Conservation (phyloP, 2,797 vertebrate species). For the Coreius guichenoti region DNA sequence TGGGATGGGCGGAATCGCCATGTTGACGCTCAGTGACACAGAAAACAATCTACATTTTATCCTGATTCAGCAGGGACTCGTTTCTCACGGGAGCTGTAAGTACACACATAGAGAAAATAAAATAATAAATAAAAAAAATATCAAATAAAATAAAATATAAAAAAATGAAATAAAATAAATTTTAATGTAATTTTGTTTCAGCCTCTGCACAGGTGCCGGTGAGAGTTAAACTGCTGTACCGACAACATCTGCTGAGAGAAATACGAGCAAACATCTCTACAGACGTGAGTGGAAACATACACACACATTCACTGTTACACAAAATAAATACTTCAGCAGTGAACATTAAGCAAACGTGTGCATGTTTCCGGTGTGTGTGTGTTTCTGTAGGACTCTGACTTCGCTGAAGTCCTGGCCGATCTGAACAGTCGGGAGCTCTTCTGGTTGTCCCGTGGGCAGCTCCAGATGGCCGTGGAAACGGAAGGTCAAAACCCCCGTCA, state of each 20-base stretch:
- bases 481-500: conserved; percentile 74
- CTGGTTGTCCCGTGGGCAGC: conserved; percentile 90
- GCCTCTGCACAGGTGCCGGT: conserved; percentile 80
- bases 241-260: conserved; percentile 84
- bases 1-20: conserved; percentile 87
- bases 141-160: not conserved
- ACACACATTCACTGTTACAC: not conserved
- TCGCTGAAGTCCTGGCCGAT: conserved; percentile 91
- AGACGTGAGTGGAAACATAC: conserved; percentile 79
- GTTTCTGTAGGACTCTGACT: conserved; percentile 85
- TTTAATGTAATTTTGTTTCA: conserved; percentile 58
- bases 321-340: not conserved
- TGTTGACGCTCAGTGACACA: conserved; percentile 90
- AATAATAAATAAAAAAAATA: not conserved
- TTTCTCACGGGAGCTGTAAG: conserved; percentile 80
- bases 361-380: conserved; percentile 36
- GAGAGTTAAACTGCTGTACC: conserved; percentile 85
- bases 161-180: not conserved
- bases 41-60: conserved; percentile 97
- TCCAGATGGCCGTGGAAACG: conserved; percentile 85
- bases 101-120: not conserved
- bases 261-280: conserved; percentile 85
- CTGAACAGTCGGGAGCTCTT: conserved; percentile 88
- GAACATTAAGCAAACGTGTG: conserved; percentile 17
- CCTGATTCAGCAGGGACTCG: conserved; percentile 88